Percentiles rank a stretch among this genome's conserved stretches.
Evolutionary conservation across 2,113 vertebrate species (phyloP).

Genomic region (Python bivittatus): DNA sequence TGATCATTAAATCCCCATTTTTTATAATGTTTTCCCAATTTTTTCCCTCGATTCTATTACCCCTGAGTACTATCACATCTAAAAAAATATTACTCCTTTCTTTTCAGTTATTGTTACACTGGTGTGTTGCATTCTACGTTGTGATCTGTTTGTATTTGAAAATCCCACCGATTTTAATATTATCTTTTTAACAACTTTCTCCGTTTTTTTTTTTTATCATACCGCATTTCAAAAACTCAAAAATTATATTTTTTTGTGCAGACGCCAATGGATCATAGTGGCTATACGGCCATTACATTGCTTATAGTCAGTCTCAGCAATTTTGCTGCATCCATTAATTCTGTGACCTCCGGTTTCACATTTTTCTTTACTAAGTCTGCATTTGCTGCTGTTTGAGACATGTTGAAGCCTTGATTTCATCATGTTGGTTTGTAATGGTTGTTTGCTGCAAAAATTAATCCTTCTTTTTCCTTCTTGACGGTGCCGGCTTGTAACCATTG

Average conservation of each 20-base stretch:
- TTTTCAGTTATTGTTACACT: background rate
- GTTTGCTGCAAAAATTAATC: background rate
- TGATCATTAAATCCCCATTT: background rate
- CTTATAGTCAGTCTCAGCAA: background rate
- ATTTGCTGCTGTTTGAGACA: background rate
- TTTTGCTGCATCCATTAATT: background rate
- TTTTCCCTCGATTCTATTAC: background rate
- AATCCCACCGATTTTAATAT: background rate
- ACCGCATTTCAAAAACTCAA: background rate
- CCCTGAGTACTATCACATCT: background rate
- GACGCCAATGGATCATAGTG: background rate
- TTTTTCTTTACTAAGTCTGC: background rate
- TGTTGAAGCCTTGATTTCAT: background rate
- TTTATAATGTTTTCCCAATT: background rate
- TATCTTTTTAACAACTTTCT: background rate
- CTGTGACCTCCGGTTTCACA: background rate
- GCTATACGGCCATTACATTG: background rate
- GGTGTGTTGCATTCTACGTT: background rate
- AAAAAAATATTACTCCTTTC: background rate
- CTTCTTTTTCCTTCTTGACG: background rate
- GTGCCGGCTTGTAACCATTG: background rate
- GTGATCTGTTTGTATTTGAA: background rate
- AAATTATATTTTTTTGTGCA: background rate
- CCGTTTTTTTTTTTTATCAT: background rate
- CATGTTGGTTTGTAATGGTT: background rate